Percentiles rank a stretch among this genome's conserved stretches.
These are phyloP conservation scores for Metopia argyrocephala DNA, from an alignment of 2,888 invertebrate species.

Conservation along the genomic window DNA sequence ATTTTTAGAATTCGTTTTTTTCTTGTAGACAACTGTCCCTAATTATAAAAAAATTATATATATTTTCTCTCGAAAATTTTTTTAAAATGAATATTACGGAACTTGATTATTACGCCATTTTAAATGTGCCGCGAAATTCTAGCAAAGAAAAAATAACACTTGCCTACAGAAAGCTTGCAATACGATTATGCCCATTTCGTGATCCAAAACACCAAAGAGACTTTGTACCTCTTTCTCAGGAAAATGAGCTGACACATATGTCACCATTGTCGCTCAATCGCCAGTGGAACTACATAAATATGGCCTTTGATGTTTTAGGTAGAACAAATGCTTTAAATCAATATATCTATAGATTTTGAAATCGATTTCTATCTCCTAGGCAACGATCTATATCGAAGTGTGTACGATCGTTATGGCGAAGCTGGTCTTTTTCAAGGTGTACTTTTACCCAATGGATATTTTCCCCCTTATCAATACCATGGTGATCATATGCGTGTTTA, in stretches of 20 bases:
- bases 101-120: conserved; percentile 87
- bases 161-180: conserved; percentile 82
- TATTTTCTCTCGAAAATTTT: neutral
- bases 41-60: neutral
- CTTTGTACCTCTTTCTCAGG: conserved; percentile 78
- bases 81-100: conserved; percentile 72
- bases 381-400: conserved; percentile 81
- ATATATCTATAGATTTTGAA: neutral
- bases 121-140: conserved; percentile 84
- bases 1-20: no score
- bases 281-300: conserved; percentile 80
- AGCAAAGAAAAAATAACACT: conserved; percentile 85
- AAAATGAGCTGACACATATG: conserved; percentile 71
- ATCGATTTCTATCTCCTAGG: conserved; percentile 61
- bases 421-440: conserved; percentile 90
- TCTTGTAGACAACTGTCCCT: no score
- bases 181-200: conserved; percentile 79
- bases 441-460: conserved; percentile 84
- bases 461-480: conserved; percentile 88
- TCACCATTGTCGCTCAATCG: conserved; percentile 68
- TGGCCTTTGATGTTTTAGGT: conserved; percentile 88
- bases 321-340: conserved; percentile 15
- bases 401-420: conserved; percentile 94
- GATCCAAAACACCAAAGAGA: conserved; percentile 79
- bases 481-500: conserved; percentile 87